Evolutionary conservation across 2,113 vertebrate species (phyloP).

Genomic region (Halichoerus grypus): DNA sequence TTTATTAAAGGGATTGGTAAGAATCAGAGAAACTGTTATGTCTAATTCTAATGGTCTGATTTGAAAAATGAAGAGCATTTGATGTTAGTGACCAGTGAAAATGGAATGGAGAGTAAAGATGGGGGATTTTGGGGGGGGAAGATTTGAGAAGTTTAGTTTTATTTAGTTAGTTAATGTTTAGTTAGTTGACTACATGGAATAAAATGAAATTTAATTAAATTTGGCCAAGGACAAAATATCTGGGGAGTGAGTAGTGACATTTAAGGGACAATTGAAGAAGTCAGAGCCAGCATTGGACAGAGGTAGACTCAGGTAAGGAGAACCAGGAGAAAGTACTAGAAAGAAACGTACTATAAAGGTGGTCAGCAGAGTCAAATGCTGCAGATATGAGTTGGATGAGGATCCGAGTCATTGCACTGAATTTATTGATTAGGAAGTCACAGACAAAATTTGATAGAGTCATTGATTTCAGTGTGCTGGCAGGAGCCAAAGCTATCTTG

Average conservation of each 20-base stretch:
- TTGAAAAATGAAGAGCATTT: not conserved
- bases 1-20: not conserved
- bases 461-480: not conserved
- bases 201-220: slow-evolving; percentile 35
- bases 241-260: not conserved
- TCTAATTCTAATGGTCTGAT: not conserved
- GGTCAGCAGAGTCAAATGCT: not conserved
- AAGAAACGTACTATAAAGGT: not conserved
- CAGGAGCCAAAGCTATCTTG: not conserved
- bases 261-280: not conserved
- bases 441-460: not conserved
- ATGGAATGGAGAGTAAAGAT: not conserved
- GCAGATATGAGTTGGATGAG: not conserved
- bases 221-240: not conserved
- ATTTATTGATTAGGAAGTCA: not conserved
- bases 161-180: not conserved
- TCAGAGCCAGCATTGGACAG: not conserved
- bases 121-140: not conserved
- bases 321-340: not conserved
- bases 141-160: not conserved
- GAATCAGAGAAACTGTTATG: not conserved
- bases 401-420: accelerated
- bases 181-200: not conserved
- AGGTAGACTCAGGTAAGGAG: not conserved
- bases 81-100: not conserved